Evolutionary conservation across 1,140 invertebrate species (phyloP).

Genomic region (Ganaspis sp.): DNA sequence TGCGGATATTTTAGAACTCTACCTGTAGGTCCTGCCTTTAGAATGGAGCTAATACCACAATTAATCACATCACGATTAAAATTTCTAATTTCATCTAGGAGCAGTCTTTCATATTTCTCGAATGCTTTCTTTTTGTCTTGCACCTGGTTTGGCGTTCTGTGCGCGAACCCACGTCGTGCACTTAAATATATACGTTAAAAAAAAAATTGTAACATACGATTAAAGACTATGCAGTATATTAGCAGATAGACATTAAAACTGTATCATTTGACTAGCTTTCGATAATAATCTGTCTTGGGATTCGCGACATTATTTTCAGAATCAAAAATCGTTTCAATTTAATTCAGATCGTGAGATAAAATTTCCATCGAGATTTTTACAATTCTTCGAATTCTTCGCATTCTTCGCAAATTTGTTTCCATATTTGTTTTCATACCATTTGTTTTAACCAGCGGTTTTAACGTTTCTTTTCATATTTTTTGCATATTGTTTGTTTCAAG

Average conservation of each 20-base stretch:
- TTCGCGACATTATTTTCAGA: conserved; percentile 8
- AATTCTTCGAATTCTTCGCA: too few relatives aligned
- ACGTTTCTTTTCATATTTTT: too few relatives aligned
- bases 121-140: conserved; percentile 18
- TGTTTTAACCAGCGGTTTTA: too few relatives aligned
- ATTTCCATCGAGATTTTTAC: too few relatives aligned
- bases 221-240: conserved; percentile 33
- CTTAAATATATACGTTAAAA: background rate
- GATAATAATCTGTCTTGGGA: conserved; percentile 30
- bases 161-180: background rate
- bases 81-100: conserved; percentile 15
- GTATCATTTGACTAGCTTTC: conserved; percentile 45
- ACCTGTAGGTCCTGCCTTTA: background rate
- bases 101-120: conserved; percentile 23
- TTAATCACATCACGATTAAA: conserved; percentile 13
- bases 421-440: too few relatives aligned
- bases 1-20: background rate
- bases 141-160: background rate
- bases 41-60: conserved; percentile 8
- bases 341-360: background rate
- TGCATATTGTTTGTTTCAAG: too few relatives aligned
- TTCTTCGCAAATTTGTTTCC: too few relatives aligned
- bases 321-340: background rate
- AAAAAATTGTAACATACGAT: conserved; percentile 33
- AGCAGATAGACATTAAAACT: conserved; percentile 42